A percentile compares a stretch with the other conserved stretches of the same genome.
Evolutionary conservation across 2,113 vertebrate species (phyloP).

Genomic region (Brachirus orientalis): DNA sequence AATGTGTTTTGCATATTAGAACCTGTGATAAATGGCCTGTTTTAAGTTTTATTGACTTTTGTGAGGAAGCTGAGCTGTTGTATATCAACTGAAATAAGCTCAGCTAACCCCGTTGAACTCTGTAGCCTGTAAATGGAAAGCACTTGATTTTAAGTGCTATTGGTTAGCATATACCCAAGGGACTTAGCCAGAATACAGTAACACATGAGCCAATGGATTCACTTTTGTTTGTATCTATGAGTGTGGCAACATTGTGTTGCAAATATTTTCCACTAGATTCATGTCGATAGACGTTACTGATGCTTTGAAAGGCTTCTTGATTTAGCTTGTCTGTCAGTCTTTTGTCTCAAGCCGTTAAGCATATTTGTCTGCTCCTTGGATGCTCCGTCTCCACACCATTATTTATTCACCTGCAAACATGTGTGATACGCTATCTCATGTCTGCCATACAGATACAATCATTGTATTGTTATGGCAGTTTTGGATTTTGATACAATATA

Average conservation of each 20-base stretch:
- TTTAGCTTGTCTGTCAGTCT: background rate
- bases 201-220: conserved; percentile 10
- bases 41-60: conserved; percentile 39
- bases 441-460: conserved; percentile 32
- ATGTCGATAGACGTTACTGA: background rate
- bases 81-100: conserved; percentile 26
- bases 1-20: conserved; percentile 51
- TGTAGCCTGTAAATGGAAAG: conserved; percentile 25
- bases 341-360: conserved; percentile 7
- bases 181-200: conserved; percentile 7
- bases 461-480: conserved; percentile 30
- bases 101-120: conserved; percentile 17
- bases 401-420: conserved; percentile 11
- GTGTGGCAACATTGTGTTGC: background rate
- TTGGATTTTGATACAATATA: conserved; percentile 44
- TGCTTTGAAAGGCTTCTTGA: background rate
- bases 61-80: conserved; percentile 28
- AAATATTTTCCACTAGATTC: too few species aligned
- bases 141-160: conserved; percentile 33
- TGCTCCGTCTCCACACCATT: conserved; percentile 1
- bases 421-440: conserved; percentile 1
- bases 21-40: conserved; percentile 38
- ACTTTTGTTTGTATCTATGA: background rate
- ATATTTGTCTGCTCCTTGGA: conserved; percentile 11
- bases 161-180: conserved; percentile 9